Evolutionary conservation across 2,888 invertebrate species (phyloP).

Genomic region (Dolichomitus sp.): DNA sequence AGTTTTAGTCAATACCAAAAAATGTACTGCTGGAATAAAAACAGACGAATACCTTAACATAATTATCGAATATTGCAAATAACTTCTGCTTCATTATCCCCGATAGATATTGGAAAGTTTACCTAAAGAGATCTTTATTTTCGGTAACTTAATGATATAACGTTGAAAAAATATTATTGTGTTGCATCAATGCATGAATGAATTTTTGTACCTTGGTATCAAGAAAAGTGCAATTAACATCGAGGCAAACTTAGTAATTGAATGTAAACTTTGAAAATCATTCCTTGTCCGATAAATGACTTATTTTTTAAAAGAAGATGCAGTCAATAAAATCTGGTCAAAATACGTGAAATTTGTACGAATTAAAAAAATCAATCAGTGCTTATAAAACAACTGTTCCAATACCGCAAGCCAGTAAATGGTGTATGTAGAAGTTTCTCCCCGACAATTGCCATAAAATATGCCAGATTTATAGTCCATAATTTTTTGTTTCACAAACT

Average conservation of each 20-base stretch:
- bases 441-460: neutral
- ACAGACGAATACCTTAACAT: too few species aligned
- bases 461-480: neutral
- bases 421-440: neutral
- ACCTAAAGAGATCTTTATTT: neutral
- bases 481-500: neutral
- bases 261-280: neutral
- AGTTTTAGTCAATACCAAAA: too few species aligned
- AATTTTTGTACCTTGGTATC: neutral
- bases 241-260: neutral
- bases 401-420: neutral
- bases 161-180: slow-evolving; percentile 26
- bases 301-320: neutral
- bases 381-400: neutral
- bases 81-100: neutral
- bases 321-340: too few species aligned
- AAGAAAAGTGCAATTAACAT: neutral
- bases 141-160: neutral
- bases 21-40: too few species aligned
- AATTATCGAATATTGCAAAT: too few species aligned
- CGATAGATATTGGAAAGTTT: neutral
- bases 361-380: neutral
- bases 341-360: too few species aligned
- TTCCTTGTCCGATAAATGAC: neutral
- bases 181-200: slow-evolving; percentile 11